Evolutionary conservation across 1,140 invertebrate genomes (phyloP).

Genomic region (Limonius californicus): DNA sequence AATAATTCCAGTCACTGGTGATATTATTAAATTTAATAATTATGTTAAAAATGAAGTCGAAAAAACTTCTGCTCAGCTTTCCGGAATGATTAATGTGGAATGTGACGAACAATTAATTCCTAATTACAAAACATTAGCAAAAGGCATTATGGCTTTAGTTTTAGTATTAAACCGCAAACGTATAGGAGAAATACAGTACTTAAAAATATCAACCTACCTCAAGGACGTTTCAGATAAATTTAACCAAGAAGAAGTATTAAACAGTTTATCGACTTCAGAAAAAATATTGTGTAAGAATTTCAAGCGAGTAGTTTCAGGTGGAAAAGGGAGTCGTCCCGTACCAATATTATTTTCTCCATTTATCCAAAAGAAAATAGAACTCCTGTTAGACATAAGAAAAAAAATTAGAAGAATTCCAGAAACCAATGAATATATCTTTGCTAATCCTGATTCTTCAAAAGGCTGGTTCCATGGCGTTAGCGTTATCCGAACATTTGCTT

Average conservation of each 20-base stretch:
- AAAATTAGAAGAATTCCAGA: too few relatives aligned
- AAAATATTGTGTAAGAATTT: constrained; percentile 25
- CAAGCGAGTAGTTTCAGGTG: constrained; percentile 27
- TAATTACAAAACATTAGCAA: too few relatives aligned
- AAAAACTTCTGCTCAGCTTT: constrained; percentile 4
- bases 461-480: too few relatives aligned
- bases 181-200: constrained; percentile 34
- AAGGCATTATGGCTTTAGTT: constrained; percentile 19
- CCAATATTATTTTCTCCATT: constrained; percentile 23
- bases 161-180: constrained; percentile 31
- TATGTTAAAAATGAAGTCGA: too few relatives aligned
- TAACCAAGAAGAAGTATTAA: constrained; percentile 18
- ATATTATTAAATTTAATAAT: too few relatives aligned
- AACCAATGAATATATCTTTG: too few relatives aligned
- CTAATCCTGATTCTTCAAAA: too few relatives aligned
- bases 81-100: background rate
- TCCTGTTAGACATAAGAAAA: too few relatives aligned
- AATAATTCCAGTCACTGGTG: constrained; percentile 26
- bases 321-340: constrained; percentile 27
- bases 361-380: background rate
- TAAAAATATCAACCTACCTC: constrained; percentile 25
- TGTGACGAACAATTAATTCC: background rate
- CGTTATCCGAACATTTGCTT: too few relatives aligned
- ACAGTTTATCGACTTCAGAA: background rate
- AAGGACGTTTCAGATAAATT: constrained; percentile 23